Conservation (phyloP, 2,888 invertebrate genomes). For the Andricus quercusramuli region DNA sequence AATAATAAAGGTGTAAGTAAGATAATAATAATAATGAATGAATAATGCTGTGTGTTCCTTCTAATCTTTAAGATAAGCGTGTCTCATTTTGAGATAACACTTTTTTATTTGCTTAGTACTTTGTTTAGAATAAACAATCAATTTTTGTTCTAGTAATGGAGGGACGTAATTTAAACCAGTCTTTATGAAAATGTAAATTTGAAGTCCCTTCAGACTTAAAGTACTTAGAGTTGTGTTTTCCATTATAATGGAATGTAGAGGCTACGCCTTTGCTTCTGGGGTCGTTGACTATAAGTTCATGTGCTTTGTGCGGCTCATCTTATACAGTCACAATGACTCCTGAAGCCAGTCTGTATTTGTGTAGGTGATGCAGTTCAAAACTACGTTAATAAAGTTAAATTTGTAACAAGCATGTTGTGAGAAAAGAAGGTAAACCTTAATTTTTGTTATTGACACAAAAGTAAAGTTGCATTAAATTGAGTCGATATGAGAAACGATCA, state of each 20-base stretch:
- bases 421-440: neutral
- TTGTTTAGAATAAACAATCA: too few relatives aligned
- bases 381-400: constrained; percentile 1
- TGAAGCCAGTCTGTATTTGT: constrained; percentile 4
- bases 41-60: too few relatives aligned
- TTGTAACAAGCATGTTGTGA: neutral
- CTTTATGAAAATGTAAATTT: neutral
- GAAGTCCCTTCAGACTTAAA: neutral
- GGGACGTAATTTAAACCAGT: neutral
- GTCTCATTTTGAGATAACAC: too few relatives aligned
- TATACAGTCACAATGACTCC: constrained; percentile 3
- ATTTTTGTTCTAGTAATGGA: neutral
- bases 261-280: constrained; percentile 30
- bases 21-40: too few relatives aligned
- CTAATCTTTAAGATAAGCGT: too few relatives aligned
- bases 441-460: neutral
- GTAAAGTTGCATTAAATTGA: too few relatives aligned
- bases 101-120: too few relatives aligned
- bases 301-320: constrained; percentile 33
- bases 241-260: constrained; percentile 36
- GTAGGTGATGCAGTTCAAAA: constrained; percentile 3
- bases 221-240: neutral
- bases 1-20: too few relatives aligned
- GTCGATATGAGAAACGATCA: too few relatives aligned
- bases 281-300: constrained; percentile 38